Percentiles rank a stretch among this genome's conserved stretches.
These are phyloP conservation scores for Lamellibrachia columna DNA, from an alignment of 2,888 invertebrate species.

Conservation along the genomic window DNA sequence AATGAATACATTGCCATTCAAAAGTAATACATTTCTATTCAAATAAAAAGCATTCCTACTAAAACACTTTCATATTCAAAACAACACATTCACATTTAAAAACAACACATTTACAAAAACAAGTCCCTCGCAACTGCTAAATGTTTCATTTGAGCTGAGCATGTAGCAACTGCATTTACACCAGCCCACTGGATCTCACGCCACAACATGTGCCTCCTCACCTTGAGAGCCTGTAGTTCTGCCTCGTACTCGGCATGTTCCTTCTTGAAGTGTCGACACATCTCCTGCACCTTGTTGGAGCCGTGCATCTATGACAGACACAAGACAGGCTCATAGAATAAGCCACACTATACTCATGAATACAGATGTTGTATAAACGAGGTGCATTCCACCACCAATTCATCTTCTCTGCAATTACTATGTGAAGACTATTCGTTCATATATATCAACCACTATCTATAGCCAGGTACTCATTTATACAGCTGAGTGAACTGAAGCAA, in stretches of 20 bases:
- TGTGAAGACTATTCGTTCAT: too few relatives aligned
- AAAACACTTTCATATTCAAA: constrained; percentile 7
- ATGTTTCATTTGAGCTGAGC: neutral
- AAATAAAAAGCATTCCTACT: neutral
- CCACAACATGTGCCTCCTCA: neutral
- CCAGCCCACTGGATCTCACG: neutral
- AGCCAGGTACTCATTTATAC: too few relatives aligned
- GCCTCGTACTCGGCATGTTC: constrained; percentile 58
- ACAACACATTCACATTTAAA: neutral
- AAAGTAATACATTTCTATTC: neutral
- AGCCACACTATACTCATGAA: too few relatives aligned
- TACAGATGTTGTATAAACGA: too few relatives aligned
- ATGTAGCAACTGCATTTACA: too few relatives aligned
- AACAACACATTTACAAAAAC: neutral
- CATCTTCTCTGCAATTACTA: too few relatives aligned
- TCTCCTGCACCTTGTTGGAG: constrained; percentile 55
- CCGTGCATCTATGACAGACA: constrained; percentile 28
- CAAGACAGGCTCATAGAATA: neutral
- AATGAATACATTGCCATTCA: neutral
- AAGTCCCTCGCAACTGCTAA: neutral
- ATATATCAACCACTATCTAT: too few relatives aligned
- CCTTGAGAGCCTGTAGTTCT: constrained; percentile 37
- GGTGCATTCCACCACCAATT: too few relatives aligned
- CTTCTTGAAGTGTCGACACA: constrained; percentile 54
- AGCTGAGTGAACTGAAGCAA: too few relatives aligned